Evolutionary conservation across 2,113 vertebrate genomes (phyloP).

Genomic region (Crypturellus undulatus): DNA sequence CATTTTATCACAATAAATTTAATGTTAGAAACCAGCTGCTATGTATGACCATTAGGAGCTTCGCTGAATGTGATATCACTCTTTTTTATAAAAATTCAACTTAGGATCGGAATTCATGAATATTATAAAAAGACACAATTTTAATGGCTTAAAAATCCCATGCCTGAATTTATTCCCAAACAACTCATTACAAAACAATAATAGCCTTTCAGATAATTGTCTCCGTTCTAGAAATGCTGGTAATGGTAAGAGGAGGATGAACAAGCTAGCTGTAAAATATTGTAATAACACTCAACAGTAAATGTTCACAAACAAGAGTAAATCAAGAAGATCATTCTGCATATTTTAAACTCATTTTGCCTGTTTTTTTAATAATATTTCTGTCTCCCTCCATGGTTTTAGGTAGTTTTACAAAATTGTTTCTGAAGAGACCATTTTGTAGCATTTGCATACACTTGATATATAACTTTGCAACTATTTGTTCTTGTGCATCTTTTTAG

Average conservation of each 20-base stretch:
- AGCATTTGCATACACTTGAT: neutral
- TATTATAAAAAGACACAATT: neutral
- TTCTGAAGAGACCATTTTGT: neutral
- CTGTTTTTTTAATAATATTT: neutral
- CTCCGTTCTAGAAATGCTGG: neutral
- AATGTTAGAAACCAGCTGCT: neutral
- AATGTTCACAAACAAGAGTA: neutral
- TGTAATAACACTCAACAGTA: neutral
- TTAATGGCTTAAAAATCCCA: neutral
- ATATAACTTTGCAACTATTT: neutral
- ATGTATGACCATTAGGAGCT: neutral
- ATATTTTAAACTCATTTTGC: neutral
- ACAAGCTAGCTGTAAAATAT: neutral
- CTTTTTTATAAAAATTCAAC: neutral
- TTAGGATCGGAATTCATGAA: neutral
- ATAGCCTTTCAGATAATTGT: neutral
- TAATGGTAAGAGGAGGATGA: neutral
- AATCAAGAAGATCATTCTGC: neutral
- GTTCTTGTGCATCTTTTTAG: neutral
- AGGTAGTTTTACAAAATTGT: neutral
- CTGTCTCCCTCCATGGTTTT: neutral
- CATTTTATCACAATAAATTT: neutral
- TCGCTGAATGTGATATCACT: neutral
- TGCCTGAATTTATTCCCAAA: neutral
- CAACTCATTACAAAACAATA: neutral